Conservation (phyloP, 2,888 invertebrate genomes). For the Stenolophus ochropezus region DNA sequence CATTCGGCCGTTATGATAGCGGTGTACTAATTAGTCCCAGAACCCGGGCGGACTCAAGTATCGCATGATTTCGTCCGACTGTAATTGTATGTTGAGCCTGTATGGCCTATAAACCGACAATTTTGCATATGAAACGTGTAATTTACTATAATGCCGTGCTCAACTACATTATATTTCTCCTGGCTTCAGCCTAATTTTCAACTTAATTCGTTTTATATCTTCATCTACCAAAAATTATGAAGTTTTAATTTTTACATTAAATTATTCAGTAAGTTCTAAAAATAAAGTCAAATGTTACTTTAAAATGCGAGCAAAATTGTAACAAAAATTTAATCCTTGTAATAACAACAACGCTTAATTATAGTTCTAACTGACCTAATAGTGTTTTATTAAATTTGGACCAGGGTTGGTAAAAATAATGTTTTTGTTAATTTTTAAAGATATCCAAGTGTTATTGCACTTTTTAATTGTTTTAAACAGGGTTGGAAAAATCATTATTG, state of each 20-base stretch:
- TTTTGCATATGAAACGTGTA: constrained; percentile 24
- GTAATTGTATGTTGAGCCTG: constrained; percentile 17
- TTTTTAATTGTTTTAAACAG: too few relatives aligned
- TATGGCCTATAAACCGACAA: constrained; percentile 38
- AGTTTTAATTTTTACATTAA: not conserved
- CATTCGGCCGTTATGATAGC: not conserved
- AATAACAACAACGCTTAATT: too few relatives aligned
- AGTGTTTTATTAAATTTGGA: too few relatives aligned
- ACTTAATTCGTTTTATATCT: constrained; percentile 28
- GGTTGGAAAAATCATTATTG: too few relatives aligned
- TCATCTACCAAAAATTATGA: too few relatives aligned
- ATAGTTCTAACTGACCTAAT: too few relatives aligned
- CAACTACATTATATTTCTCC: constrained; percentile 26
- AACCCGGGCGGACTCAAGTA: not conserved
- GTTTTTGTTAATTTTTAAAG: too few relatives aligned
- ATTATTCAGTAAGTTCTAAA: not conserved
- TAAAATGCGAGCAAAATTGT: too few relatives aligned
- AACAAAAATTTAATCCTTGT: too few relatives aligned
- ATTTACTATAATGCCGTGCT: constrained; percentile 16
- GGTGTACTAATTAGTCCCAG: constrained; percentile 18
- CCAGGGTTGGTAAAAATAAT: too few relatives aligned
- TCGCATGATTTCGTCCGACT: constrained; percentile 18
- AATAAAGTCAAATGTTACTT: not conserved
- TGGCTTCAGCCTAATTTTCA: constrained; percentile 14
- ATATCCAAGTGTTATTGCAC: too few relatives aligned